Percentiles rank a stretch among this genome's conserved stretches.
Conservation (phyloP, 2,113 vertebrate genomes). For the Syngnathus floridae region DNA sequence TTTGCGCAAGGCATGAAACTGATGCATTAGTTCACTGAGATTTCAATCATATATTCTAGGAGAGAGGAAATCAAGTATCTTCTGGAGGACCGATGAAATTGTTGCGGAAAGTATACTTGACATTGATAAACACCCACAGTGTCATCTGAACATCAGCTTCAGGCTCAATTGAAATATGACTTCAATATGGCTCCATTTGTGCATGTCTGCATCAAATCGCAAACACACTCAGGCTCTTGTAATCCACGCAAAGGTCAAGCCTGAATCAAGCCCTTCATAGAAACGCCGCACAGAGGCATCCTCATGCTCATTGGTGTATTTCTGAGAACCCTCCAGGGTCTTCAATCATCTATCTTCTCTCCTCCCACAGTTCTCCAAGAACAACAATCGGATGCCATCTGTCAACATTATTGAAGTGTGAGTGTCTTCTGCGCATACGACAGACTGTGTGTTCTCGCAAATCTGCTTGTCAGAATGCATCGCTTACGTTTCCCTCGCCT, state of each 20-base stretch:
- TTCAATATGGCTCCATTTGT: constrained; percentile 16
- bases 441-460: constrained; percentile 44
- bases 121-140: constrained; percentile 38
- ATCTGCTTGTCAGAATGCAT: constrained; percentile 46
- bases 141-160: constrained; percentile 32
- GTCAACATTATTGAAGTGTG: constrained; percentile 74
- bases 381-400: constrained; percentile 66
- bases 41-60: too few relatives aligned
- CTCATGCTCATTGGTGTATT: constrained; percentile 32
- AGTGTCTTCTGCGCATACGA: constrained; percentile 37
- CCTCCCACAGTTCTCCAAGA: constrained; percentile 61
- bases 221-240: constrained; percentile 4
- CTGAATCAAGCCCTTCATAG: constrained; percentile 10
- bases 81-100: neutral
- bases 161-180: constrained; percentile 18
- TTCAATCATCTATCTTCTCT: constrained; percentile 37
- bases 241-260: constrained; percentile 5
- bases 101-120: neutral
- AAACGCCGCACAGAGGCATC: constrained; percentile 31
- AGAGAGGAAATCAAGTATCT: neutral
- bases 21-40: too few relatives aligned
- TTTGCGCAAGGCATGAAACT: neutral
- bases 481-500: constrained; percentile 29
- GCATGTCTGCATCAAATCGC: constrained; percentile 28
- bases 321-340: constrained; percentile 8